Evolutionary conservation across 2,888 invertebrate genomes (phyloP).

Genomic region (Papilio demoleus): DNA sequence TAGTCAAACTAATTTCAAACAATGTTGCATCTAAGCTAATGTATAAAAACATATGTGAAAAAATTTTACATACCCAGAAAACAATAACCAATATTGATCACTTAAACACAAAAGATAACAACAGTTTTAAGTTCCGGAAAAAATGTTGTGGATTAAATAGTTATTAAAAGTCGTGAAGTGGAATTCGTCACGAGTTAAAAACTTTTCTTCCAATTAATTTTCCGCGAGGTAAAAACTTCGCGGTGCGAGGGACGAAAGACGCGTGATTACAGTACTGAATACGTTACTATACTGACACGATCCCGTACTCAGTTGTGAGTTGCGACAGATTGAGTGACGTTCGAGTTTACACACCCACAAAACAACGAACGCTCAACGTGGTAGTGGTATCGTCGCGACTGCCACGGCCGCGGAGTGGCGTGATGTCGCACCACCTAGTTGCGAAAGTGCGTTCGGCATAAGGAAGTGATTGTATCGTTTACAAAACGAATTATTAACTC

Average conservation of each 20-base stretch:
- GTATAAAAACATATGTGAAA: conserved; percentile 16
- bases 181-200: conserved; percentile 3
- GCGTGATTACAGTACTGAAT: conserved; percentile 61
- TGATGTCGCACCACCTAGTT: conserved; percentile 66
- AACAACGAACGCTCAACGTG: conserved; percentile 39
- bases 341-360: conserved; percentile 35
- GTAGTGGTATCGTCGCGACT: conserved; percentile 43
- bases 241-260: conserved; percentile 56
- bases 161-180: neutral
- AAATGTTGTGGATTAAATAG: conserved; percentile 17
- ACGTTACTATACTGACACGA: conserved; percentile 61
- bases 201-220: neutral
- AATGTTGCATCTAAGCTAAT: neutral
- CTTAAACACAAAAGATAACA: conserved; percentile 26
- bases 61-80: conserved; percentile 38
- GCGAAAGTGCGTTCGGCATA: conserved; percentile 62
- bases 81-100: conserved; percentile 10
- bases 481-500: conserved; percentile 38
- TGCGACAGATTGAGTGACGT: conserved; percentile 39
- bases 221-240: conserved; percentile 43
- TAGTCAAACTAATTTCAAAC: neutral
- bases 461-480: conserved; percentile 39
- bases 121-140: conserved; percentile 44
- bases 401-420: conserved; percentile 75
- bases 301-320: neutral